A percentile compares a stretch with the other conserved stretches of the same genome.
Evolutionary conservation across 2,888 invertebrate genomes (phyloP).

Genomic region (Drosophila pseudotalamancana): DNA sequence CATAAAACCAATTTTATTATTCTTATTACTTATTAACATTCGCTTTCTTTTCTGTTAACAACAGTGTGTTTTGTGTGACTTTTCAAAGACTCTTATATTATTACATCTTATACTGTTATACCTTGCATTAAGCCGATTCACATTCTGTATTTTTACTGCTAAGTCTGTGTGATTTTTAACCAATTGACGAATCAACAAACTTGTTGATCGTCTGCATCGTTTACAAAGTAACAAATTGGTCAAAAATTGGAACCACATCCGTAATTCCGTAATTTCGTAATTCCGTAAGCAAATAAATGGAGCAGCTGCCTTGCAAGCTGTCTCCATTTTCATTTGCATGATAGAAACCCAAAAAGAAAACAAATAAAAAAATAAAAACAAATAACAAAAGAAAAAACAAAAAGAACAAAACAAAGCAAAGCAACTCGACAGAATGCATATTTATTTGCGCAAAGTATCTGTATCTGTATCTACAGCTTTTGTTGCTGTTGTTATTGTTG

Average conservation of each 20-base stretch:
- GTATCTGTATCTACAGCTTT: slow-evolving; percentile 9
- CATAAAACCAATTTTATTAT: too few species aligned
- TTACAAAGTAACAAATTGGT: slow-evolving; percentile 22
- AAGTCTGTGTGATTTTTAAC: too few species aligned
- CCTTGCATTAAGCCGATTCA: too few species aligned
- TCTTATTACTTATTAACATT: too few species aligned
- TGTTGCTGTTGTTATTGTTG: too few species aligned
- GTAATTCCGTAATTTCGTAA: too few species aligned
- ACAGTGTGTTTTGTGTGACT: too few species aligned
- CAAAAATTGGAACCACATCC: neutral
- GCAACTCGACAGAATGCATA: slow-evolving; percentile 67
- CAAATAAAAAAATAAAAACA: slow-evolving; percentile 31
- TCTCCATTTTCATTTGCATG: slow-evolving; percentile 66
- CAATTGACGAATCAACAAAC: neutral
- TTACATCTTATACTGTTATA: too few species aligned
- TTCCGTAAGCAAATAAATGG: slow-evolving; percentile 44
- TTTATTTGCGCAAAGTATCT: slow-evolving; percentile 75
- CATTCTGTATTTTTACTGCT: too few species aligned
- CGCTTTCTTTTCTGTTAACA: too few species aligned
- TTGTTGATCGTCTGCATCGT: neutral
- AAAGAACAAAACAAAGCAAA: slow-evolving; percentile 5
- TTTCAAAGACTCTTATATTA: too few species aligned
- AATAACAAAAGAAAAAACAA: slow-evolving; percentile 21
- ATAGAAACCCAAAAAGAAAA: slow-evolving; percentile 38
- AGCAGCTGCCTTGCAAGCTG: slow-evolving; percentile 37